These are phyloP conservation scores for Agrilus biguttatus DNA, from an alignment of 2,888 invertebrate genomes.

Conservation along the genomic window DNA sequence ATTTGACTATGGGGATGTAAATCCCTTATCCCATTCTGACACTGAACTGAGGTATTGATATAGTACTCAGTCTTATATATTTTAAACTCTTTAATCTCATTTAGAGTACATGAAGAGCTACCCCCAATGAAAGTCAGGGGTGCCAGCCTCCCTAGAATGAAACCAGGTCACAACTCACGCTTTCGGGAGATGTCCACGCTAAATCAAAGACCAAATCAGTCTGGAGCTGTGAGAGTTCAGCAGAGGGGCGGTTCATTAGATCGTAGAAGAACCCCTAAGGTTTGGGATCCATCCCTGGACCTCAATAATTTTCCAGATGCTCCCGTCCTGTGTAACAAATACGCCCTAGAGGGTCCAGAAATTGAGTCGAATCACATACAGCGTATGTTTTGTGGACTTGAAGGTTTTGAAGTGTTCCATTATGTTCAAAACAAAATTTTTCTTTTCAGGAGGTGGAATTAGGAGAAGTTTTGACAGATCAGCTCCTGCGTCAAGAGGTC, in stretches of 20 bases:
- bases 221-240: slow-evolving; percentile 1
- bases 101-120: too few relatives aligned
- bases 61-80: background rate
- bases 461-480: slow-evolving; percentile 8
- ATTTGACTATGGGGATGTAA: slow-evolving; percentile 38
- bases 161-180: too few relatives aligned
- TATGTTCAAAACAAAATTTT: too few relatives aligned
- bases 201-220: too few relatives aligned
- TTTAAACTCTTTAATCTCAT: too few relatives aligned
- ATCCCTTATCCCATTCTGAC: slow-evolving; percentile 55
- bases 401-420: too few relatives aligned
- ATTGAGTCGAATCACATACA: slow-evolving; percentile 21
- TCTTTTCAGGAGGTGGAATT: slow-evolving; percentile 4
- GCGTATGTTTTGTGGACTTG: slow-evolving; percentile 11
- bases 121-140: too few relatives aligned
- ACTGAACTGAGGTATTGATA: slow-evolving; percentile 50
- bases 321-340: slow-evolving; percentile 56
- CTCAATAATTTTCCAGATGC: slow-evolving; percentile 33
- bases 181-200: too few relatives aligned
- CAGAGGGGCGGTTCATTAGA: slow-evolving; percentile 24
- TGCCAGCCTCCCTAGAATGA: too few relatives aligned
- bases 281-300: slow-evolving; percentile 23
- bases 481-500: slow-evolving; percentile 6
- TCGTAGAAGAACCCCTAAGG: slow-evolving; percentile 18
- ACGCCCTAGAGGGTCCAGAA: slow-evolving; percentile 42